Conservation (phyloP, 2,888 invertebrate species). For the Drosophila melanocephala region DNA sequence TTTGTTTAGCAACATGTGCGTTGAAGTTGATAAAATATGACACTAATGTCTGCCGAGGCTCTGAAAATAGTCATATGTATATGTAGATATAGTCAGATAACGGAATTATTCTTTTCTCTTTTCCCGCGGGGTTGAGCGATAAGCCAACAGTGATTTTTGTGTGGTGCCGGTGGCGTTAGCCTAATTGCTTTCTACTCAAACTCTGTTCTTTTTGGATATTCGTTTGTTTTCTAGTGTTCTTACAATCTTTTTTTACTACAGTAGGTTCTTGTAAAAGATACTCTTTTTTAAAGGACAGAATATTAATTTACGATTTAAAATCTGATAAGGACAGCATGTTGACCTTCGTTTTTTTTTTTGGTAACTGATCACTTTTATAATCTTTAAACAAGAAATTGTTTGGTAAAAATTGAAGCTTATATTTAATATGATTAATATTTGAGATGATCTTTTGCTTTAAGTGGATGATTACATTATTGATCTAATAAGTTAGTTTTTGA, state of each 20-base stretch:
- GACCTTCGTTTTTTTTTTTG: no score
- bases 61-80: conserved; percentile 20
- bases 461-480: no score
- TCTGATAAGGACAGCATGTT: no score
- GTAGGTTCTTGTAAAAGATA: neutral
- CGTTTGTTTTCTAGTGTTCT: neutral
- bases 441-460: no score
- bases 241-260: neutral
- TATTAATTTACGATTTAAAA: no score
- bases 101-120: conserved; percentile 13
- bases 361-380: no score
- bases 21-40: conserved; percentile 42
- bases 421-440: no score
- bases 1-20: conserved; percentile 50
- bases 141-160: conserved; percentile 2
- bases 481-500: no score
- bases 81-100: conserved; percentile 43
- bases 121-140: neutral
- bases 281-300: no score
- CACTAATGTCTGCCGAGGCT: conserved; percentile 15
- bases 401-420: no score
- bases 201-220: neutral
- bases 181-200: neutral
- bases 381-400: no score
- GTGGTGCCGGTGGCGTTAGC: neutral